Percentiles rank a stretch among this genome's conserved stretches.
These are phyloP conservation scores for Sicus ferrugineus DNA, from an alignment of 2,888 invertebrate genomes.

Conservation along the genomic window DNA sequence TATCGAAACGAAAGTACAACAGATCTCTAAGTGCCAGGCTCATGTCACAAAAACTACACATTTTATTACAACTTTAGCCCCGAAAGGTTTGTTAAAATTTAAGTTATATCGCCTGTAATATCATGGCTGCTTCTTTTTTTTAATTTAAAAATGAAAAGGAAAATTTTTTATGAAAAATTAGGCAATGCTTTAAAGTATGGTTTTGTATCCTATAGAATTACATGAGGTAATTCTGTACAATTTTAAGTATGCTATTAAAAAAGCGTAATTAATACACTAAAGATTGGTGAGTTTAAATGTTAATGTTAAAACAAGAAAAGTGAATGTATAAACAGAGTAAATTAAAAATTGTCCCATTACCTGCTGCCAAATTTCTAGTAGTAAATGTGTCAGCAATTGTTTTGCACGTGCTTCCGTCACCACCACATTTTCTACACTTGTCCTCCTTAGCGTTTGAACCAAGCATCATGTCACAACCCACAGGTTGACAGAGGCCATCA, in stretches of 20 bases:
- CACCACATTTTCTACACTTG: slow-evolving; percentile 91
- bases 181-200: too few species aligned
- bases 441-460: slow-evolving; percentile 88
- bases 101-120: too few species aligned
- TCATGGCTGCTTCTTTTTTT: too few species aligned
- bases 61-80: too few species aligned
- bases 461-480: slow-evolving; percentile 94
- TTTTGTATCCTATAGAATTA: not conserved
- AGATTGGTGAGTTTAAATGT: too few species aligned
- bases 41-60: too few species aligned
- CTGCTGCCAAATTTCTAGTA: slow-evolving; percentile 76
- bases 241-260: too few species aligned
- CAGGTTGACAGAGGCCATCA: slow-evolving; percentile 89
- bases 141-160: too few species aligned
- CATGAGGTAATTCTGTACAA: too few species aligned
- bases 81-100: too few species aligned
- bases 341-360: slow-evolving; percentile 61
- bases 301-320: not conserved
- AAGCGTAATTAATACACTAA: too few species aligned
- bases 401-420: slow-evolving; percentile 86
- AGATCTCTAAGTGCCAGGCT: not conserved
- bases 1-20: not conserved
- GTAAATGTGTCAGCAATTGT: slow-evolving; percentile 78
- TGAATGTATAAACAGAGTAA: not conserved
- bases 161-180: too few species aligned